Evolutionary conservation across 2,797 vertebrate genomes (phyloP).

Genomic region (Eleutherodactylus coqui): DNA sequence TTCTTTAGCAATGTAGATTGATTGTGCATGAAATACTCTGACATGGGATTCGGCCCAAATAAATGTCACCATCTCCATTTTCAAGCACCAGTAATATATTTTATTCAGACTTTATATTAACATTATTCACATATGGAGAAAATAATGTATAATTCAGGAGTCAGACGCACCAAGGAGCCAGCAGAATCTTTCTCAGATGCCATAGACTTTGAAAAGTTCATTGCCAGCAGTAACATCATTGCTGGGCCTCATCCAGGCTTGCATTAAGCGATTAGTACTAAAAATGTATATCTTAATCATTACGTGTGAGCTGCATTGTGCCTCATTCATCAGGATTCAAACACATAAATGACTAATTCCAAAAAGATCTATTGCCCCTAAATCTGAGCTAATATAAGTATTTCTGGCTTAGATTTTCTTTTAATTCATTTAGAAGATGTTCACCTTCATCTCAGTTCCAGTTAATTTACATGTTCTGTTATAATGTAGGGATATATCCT

Average conservation of each 20-base stretch:
- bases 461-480: background rate
- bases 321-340: background rate
- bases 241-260: conserved; percentile 10
- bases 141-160: conserved; percentile 37
- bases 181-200: conserved; percentile 1
- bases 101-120: conserved; percentile 11
- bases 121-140: conserved; percentile 29
- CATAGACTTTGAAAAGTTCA: background rate
- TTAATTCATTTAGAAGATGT: conserved; percentile 1
- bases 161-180: conserved; percentile 15
- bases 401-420: conserved; percentile 16
- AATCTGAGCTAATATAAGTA: background rate
- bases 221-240: conserved; percentile 21
- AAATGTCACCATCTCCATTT: conserved; percentile 27
- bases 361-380: conserved; percentile 3
- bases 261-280: conserved; percentile 36
- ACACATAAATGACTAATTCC: conserved; percentile 21
- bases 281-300: conserved; percentile 32
- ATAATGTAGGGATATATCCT: background rate
- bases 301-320: conserved; percentile 11
- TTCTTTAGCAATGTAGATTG: background rate
- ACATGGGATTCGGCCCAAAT: conserved; percentile 8
- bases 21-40: background rate
- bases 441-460: conserved; percentile 17
- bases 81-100: conserved; percentile 23